Evolutionary conservation across 2,888 invertebrate genomes (phyloP).

Genomic region (Crematogaster levior): DNA sequence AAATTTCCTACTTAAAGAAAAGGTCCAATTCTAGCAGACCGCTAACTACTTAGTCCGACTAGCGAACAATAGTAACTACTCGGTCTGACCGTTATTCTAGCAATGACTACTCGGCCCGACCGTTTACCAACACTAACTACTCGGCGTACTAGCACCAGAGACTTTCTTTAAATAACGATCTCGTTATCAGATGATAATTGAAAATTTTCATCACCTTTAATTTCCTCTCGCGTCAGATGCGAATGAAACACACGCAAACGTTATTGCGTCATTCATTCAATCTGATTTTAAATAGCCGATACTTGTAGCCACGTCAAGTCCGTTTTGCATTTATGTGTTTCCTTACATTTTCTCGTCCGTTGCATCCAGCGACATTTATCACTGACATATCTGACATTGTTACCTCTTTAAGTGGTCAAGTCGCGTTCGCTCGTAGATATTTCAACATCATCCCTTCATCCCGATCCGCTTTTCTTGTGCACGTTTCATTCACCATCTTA

Average conservation of each 20-base stretch:
- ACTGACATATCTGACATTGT: constrained; percentile 31
- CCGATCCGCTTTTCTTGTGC: constrained; percentile 17
- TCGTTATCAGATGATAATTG: constrained; percentile 5
- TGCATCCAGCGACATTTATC: constrained; percentile 24
- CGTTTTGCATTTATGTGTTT: neutral
- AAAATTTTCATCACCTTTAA: constrained; percentile 27
- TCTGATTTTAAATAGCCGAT: constrained; percentile 24
- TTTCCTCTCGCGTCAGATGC: neutral
- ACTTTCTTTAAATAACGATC: constrained; percentile 26
- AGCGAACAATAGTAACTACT: neutral
- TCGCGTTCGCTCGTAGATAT: constrained; percentile 23
- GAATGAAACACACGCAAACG: neutral
- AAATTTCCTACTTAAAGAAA: neutral
- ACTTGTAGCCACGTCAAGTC: neutral
- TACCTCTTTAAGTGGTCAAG: constrained; percentile 26
- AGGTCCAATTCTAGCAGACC: neutral
- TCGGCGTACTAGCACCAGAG: neutral
- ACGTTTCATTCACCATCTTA: constrained; percentile 17
- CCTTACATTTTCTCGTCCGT: constrained; percentile 28
- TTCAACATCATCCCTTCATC: constrained; percentile 31
- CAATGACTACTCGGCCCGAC: neutral
- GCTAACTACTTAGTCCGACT: constrained; percentile 18
- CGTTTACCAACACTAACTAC: constrained; percentile 1
- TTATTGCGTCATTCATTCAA: constrained; percentile 24
- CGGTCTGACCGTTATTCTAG: neutral